Conservation (phyloP, 2,888 invertebrate species). For the Diabrotica balteata region DNA sequence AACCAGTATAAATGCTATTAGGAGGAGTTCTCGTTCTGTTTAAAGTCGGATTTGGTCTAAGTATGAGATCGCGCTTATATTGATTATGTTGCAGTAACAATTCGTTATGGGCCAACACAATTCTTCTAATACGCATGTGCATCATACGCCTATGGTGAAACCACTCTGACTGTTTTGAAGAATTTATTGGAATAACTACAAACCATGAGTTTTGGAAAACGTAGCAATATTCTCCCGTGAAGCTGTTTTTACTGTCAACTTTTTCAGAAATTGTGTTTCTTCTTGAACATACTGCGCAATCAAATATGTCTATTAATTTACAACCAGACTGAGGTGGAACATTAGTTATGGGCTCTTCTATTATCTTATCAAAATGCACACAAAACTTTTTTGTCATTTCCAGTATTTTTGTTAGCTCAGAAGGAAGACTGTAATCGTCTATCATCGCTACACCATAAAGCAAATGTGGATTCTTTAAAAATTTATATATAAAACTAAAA, state of each 20-base stretch:
- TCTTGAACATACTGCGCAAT: constrained; percentile 44
- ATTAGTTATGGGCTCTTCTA: constrained; percentile 44
- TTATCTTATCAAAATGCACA: constrained; percentile 52
- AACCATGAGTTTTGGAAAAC: constrained; percentile 54
- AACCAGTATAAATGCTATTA: constrained; percentile 54
- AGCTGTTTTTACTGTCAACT: constrained; percentile 4
- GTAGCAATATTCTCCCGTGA: constrained; percentile 41
- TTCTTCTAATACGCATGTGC: constrained; percentile 54
- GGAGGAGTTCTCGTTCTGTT: constrained; percentile 46
- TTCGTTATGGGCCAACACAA: constrained; percentile 53
- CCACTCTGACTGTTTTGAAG: constrained; percentile 47
- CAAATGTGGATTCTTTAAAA: constrained; percentile 46
- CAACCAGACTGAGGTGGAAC: constrained; percentile 45
- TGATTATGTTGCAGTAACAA: constrained; percentile 54
- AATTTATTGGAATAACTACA: constrained; percentile 48
- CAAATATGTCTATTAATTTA: constrained; percentile 50
- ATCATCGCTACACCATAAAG: constrained; percentile 48
- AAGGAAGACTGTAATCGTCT: constrained; percentile 51
- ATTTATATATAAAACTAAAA: constrained; percentile 47
- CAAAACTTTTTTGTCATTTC: constrained; percentile 51
- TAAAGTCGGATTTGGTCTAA: constrained; percentile 40
- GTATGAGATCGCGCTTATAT: constrained; percentile 48
- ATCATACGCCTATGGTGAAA: constrained; percentile 52
- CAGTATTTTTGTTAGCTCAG: constrained; percentile 49
- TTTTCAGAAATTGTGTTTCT: constrained; percentile 41